phyloP scores from a whole-genome alignment of 2,888 invertebrate species.

The Drosophila siamana region DNA sequence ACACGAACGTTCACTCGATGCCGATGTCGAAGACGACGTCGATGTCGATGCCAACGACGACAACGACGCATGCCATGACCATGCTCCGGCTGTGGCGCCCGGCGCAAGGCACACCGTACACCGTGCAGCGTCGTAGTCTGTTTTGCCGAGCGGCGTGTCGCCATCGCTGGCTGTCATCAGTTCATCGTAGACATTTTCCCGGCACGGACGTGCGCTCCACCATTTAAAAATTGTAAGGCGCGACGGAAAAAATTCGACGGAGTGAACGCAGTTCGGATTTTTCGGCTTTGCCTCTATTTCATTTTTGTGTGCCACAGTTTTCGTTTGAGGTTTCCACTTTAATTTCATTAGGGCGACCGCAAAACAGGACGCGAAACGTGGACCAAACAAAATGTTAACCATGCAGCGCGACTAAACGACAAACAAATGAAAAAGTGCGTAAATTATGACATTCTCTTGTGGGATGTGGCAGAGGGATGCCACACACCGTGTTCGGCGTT shows the following conservation, averaged over 20 bases:
- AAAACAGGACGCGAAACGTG: constrained; percentile 48
- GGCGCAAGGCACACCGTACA: constrained; percentile 47
- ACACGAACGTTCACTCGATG: constrained; percentile 44
- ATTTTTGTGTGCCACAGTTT: constrained; percentile 43
- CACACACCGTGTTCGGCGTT: not conserved
- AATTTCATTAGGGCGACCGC: constrained; percentile 68
- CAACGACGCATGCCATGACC: constrained; percentile 51
- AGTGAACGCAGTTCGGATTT: constrained; percentile 37
- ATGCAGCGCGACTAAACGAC: constrained; percentile 50
- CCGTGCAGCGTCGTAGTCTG: constrained; percentile 1
- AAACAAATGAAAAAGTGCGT: constrained; percentile 74
- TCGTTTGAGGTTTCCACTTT: constrained; percentile 56
- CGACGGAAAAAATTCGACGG: constrained; percentile 30
- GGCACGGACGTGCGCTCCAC: constrained; percentile 69
- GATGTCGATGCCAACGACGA: not conserved
- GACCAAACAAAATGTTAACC: constrained; percentile 58
- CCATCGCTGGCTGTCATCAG: constrained; percentile 39
- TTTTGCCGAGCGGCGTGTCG: constrained; percentile 23
- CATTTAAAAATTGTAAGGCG: not conserved
- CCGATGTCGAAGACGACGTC: not conserved
- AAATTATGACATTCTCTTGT: constrained; percentile 70
- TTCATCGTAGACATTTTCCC: constrained; percentile 82
- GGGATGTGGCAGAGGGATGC: not conserved
- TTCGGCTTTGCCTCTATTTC: not conserved
- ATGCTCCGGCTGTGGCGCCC: constrained; percentile 45